Base-by-base conservation (phyloP, 1,140 invertebrate species). In the Pentalonia nigronervosa region DNA sequence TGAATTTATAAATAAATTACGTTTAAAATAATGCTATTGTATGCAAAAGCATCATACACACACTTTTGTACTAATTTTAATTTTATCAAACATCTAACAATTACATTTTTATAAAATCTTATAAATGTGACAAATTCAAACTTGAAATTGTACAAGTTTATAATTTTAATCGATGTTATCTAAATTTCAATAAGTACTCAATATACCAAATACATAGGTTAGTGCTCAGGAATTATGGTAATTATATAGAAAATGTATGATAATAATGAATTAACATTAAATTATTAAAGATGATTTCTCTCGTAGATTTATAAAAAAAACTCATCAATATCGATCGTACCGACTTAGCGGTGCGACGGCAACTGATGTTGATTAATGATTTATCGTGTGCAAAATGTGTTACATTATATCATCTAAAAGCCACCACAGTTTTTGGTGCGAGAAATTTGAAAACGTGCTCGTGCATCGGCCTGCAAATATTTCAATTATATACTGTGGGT, bases 1-100 rank as follows among this genome's bases (percentile, higher is more conserved):
- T 76, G 60, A 76, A 76, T 76, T 76, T n/a, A 76, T 76, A 76
- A 76, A 76, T 76, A 76, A 76, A 76, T 76, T 76, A 76, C 6
- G 60, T 76, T 76, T 76, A 76, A 76, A 76, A 76, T 76, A 76
- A 76, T 76, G n/a, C 11, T n/a, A 76, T 76, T n/a, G n/a, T 76
- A 76, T n/a, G n/a, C n/a, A 76, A 76, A 76, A 76, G 14, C n/a
- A 9, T 60, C 14, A 53, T 53, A n/a, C n/a, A n/a, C 60, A 76
- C 30, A 17, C 30, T 76, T 76, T 76, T 76, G 14, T 76, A n/a
- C 14, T n/a, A 14, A 34, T 76, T 76, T n/a, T 6, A 7, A 34
- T 76, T 17, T 76, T 76, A 76, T 76, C n/a, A n/a, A n/a, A n/a
- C 60, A 67, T 67, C 50, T 53, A 53, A 53, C 21, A 53, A 53